phyloP scores from a whole-genome alignment of 2,113 vertebrate species.

The Tachuris rubrigastra region DNA sequence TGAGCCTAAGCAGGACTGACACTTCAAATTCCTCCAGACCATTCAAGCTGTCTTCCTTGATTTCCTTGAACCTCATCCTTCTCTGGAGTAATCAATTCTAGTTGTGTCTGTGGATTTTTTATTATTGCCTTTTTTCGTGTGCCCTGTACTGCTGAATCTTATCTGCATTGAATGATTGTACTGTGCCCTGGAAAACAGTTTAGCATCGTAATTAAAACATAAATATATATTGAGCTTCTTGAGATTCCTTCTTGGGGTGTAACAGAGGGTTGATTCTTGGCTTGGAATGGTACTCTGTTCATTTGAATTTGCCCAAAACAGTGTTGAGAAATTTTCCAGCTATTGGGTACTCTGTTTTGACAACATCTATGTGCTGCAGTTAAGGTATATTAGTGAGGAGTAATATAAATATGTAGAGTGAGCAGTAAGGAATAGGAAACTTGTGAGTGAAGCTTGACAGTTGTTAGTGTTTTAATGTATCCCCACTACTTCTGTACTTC shows the following conservation, averaged over 20 bases:
- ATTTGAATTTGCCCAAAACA: neutral
- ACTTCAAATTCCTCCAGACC: constrained; percentile 67
- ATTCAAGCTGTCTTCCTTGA: constrained; percentile 68
- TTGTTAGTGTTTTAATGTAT: neutral
- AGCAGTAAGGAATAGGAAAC: neutral
- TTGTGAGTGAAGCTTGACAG: neutral
- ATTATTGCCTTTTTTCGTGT: constrained; percentile 38
- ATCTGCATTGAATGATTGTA: neutral
- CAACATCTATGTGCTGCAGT: neutral
- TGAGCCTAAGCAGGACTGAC: constrained; percentile 70
- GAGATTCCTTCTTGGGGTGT: neutral
- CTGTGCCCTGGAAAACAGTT: constrained; percentile 5
- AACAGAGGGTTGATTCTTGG: neutral
- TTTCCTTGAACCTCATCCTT: constrained; percentile 66
- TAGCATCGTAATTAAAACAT: constrained; percentile 29
- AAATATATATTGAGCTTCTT: neutral
- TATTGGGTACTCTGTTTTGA: neutral
- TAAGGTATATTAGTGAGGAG: neutral
- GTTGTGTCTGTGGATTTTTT: constrained; percentile 65
- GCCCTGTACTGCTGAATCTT: constrained; percentile 3
- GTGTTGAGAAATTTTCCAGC: neutral
- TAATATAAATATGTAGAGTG: neutral
- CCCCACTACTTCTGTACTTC: neutral
- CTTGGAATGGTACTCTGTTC: neutral
- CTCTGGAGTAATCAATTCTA: constrained; percentile 67